Percentiles rank a stretch among this genome's conserved stretches.
phyloP scores from a whole-genome alignment of 2,888 invertebrate genomes.

The Ernsta delagoae region DNA sequence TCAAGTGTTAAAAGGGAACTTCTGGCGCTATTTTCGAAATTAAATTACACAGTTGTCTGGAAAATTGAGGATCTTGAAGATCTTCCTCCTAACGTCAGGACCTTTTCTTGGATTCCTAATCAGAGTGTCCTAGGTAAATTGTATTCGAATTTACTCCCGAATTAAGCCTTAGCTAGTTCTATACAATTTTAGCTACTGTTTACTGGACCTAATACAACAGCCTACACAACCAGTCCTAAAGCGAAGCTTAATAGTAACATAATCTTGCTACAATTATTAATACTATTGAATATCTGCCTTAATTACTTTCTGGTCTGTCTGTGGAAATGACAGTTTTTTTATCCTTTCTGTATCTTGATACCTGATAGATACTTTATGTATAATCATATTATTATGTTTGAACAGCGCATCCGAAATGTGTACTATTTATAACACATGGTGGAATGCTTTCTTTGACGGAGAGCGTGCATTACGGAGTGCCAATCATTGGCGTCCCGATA shows the following conservation, averaged over 20 bases:
- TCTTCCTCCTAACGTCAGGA: conserved; percentile 59
- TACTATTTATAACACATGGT: conserved; percentile 69
- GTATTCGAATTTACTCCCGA: background rate
- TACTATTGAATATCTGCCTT: no score
- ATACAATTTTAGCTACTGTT: no score
- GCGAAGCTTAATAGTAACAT: no score
- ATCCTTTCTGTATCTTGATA: no score
- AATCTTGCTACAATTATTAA: no score
- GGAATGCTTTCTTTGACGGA: conserved; percentile 66
- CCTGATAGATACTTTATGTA: no score
- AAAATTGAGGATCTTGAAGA: conserved; percentile 61
- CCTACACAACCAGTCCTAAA: no score
- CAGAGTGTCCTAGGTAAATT: conserved; percentile 53
- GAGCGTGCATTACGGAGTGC: conserved; percentile 59
- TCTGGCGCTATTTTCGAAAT: conserved; percentile 55
- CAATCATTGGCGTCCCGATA: conserved; percentile 66
- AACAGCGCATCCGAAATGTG: conserved; percentile 53
- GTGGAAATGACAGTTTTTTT: no score
- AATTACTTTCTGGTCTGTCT: no score
- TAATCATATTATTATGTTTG: background rate
- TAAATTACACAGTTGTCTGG: conserved; percentile 70
- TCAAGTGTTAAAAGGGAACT: conserved; percentile 49
- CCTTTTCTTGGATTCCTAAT: conserved; percentile 64
- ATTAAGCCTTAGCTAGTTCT: no score
- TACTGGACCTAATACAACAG: no score